Evolutionary conservation across 2,888 invertebrate species (phyloP).

Genomic region (Teinopalpus imperialis): DNA sequence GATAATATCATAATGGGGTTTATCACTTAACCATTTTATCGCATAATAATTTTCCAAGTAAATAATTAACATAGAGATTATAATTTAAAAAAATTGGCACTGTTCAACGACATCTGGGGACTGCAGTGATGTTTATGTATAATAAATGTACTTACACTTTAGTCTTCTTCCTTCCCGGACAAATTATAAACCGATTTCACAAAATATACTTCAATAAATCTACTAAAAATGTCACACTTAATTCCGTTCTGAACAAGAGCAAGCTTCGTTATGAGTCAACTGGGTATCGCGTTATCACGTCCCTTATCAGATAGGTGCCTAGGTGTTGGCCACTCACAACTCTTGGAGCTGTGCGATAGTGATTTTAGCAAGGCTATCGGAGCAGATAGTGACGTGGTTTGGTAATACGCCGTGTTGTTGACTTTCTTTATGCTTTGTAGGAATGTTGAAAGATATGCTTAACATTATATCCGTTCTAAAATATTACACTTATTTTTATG

Average conservation of each 20-base stretch:
- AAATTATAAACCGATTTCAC: no score
- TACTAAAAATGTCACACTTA: conserved; percentile 1
- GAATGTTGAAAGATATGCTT: no score
- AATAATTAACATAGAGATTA: no score
- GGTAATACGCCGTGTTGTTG: conserved; percentile 29
- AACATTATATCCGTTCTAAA: no score
- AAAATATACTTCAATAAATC: not conserved
- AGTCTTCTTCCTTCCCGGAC: no score
- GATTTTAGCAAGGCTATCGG: conserved; percentile 49
- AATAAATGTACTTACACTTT: no score
- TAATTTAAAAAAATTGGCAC: no score
- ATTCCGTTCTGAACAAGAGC: conserved; percentile 3
- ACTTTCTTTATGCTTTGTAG: conserved; percentile 21
- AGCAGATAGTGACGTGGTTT: conserved; percentile 33
- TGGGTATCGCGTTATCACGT: conserved; percentile 63
- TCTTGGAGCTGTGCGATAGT: conserved; percentile 32
- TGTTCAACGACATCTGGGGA: no score
- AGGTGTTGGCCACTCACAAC: conserved; percentile 36
- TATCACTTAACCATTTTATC: not conserved
- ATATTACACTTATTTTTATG: no score
- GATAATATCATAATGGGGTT: no score
- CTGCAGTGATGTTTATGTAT: no score
- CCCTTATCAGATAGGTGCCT: conserved; percentile 68
- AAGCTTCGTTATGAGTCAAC: conserved; percentile 56
- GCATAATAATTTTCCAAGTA: not conserved